Percentiles rank a stretch among this genome's conserved stretches.
Evolutionary conservation across 2,888 invertebrate species (phyloP).

Genomic region (Tuberolachnus salignus): DNA sequence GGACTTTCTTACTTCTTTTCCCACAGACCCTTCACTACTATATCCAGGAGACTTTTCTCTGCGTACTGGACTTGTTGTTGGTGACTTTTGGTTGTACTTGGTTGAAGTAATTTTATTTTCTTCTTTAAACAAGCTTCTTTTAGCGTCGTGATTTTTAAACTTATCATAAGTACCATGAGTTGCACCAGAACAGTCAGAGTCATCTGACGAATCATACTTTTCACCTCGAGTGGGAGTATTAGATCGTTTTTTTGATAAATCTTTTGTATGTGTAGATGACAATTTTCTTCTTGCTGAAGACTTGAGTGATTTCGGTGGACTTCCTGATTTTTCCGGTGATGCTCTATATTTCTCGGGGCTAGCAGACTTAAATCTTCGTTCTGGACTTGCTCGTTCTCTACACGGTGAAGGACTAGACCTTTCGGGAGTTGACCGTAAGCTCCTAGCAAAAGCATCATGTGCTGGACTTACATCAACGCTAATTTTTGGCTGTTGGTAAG

Average conservation of each 20-base stretch:
- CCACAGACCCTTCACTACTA: constrained; percentile 61
- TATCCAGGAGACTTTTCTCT: constrained; percentile 61
- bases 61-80: constrained; percentile 58
- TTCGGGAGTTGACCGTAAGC: constrained; percentile 70
- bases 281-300: constrained; percentile 58
- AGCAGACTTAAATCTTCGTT: constrained; percentile 62
- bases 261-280: constrained; percentile 61
- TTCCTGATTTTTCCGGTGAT: constrained; percentile 58
- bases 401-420: constrained; percentile 62
- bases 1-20: constrained; percentile 59
- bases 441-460: constrained; percentile 78
- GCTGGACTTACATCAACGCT: constrained; percentile 74
- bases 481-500: constrained; percentile 67
- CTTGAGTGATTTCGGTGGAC: constrained; percentile 37
- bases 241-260: constrained; percentile 60
- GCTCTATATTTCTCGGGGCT: constrained; percentile 59
- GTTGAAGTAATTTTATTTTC: constrained; percentile 26
- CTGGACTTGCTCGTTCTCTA: constrained; percentile 58
- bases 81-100: constrained; percentile 34
- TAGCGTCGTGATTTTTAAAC: constrained; percentile 33
- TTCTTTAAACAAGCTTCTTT: constrained; percentile 36
- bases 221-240: constrained; percentile 59
- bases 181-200: constrained; percentile 59
- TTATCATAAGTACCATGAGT: constrained; percentile 60
- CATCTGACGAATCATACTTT: constrained; percentile 54